phyloP scores from a whole-genome alignment of 37 sponge, comb jelly and placozoan species.

The Ianthella basta region DNA sequence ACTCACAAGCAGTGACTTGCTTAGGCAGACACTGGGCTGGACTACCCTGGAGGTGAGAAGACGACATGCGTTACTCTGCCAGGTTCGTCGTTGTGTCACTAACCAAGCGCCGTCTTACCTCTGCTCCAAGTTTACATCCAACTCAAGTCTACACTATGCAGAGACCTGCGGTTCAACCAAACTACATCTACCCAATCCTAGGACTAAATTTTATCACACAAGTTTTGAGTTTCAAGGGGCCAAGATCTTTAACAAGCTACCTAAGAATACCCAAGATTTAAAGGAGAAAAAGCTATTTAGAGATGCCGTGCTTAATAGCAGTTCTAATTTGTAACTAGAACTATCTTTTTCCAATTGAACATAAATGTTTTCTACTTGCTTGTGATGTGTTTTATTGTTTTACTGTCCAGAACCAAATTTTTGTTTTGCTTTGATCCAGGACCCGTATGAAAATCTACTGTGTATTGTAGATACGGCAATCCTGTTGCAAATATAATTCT shows the following conservation, averaged over 20 bases:
- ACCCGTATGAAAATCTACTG: too few species aligned
- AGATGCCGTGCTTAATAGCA: too few species aligned
- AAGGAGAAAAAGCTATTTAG: too few species aligned
- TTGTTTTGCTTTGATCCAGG: too few species aligned
- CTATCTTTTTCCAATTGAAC: too few species aligned
- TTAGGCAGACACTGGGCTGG: slow-evolving; percentile 5
- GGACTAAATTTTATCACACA: not conserved
- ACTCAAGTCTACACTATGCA: not conserved
- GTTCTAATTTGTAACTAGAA: too few species aligned
- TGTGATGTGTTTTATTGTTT: too few species aligned
- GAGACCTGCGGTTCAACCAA: not conserved
- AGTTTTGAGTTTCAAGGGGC: slow-evolving; percentile 12
- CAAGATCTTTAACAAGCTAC: slow-evolving; percentile 8
- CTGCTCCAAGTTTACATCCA: not conserved
- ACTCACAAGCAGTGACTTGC: not conserved
- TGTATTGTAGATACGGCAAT: too few species aligned
- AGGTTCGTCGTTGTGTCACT: not conserved
- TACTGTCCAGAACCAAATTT: too few species aligned
- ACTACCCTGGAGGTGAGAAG: not conserved
- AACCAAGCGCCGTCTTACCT: not conserved
- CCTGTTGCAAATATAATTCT: too few species aligned
- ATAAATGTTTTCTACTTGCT: too few species aligned
- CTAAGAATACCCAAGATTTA: not conserved
- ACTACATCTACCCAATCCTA: not conserved
- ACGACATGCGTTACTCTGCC: not conserved